Evolutionary conservation across 2,113 vertebrate genomes (phyloP).

Genomic region (Pelvicachromis taeniatus): DNA sequence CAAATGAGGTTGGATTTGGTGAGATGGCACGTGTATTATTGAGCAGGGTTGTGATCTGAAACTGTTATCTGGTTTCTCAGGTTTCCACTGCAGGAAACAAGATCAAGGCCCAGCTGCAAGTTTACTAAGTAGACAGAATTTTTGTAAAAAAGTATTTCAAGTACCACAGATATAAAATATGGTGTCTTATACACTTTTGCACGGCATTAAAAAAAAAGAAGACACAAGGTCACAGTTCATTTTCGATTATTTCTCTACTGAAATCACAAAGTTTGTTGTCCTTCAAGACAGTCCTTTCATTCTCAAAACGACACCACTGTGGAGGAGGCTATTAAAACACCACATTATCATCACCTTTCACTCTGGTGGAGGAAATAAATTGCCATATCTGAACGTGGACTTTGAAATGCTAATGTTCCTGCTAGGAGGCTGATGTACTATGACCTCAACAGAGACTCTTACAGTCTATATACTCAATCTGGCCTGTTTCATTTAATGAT

Average conservation of each 20-base stretch:
- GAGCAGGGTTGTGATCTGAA: constrained; percentile 30
- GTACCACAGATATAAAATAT: not conserved
- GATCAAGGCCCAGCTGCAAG: not conserved
- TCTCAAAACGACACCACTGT: not conserved
- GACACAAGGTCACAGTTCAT: not conserved
- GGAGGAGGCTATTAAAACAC: constrained; percentile 24
- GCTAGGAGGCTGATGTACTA: not conserved
- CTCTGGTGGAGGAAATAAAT: constrained; percentile 13
- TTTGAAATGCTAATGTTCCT: constrained; percentile 46
- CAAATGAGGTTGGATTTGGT: constrained; percentile 41
- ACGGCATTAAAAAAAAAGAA: not conserved
- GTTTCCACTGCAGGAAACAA: not conserved
- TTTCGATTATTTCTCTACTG: not conserved
- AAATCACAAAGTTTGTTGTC: not conserved
- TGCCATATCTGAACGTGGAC: constrained; percentile 6
- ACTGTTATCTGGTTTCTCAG: constrained; percentile 2
- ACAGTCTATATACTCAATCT: not conserved
- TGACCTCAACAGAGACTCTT: constrained; percentile 15
- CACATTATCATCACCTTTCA: constrained; percentile 36
- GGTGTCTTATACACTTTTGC: not conserved
- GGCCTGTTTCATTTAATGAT: not conserved
- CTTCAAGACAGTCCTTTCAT: constrained; percentile 12
- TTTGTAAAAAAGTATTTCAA: not conserved
- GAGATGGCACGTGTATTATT: constrained; percentile 23
- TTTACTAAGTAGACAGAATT: not conserved